Base-by-base conservation (phyloP, 2,888 invertebrate species). In the Pseudeuparius sepicola region DNA sequence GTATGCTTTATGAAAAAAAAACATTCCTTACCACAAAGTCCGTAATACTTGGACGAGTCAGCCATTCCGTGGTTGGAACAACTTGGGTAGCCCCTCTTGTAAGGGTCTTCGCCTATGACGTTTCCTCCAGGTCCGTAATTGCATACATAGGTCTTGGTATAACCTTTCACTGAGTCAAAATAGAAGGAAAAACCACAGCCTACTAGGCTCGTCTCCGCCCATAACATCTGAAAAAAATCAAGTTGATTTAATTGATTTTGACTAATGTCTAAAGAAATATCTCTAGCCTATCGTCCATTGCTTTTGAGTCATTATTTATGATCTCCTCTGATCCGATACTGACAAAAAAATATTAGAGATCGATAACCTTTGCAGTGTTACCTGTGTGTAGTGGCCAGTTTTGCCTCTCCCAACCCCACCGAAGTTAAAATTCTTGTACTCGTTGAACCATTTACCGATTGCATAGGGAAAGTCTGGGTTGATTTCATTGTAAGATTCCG, bases 131-230 rank as follows among this genome's bases (percentile, higher is more conserved):
- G 55, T 10, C 55, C 55, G 20, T 55, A 55, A 37, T 56, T 56
- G 41, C 55, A 56, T 4, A 56, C 49, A 31, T 56, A 55, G 14
- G 53, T 53, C 34, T 55, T 55, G 46, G 82, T 82, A 60, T 81
- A 85, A 47, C 86, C 84, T 47, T 73, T 65, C 2, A 59, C 44
- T 2, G 73, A 70, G 51, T 85, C 82, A 54, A 79, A 78, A 64
- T 83, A 90, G 62, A 78, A 84, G 1, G 86, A 73, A 57, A 74
- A 89, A 15, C 90, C 90, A 56, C 90, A 92, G 37, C 92, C 92
- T 34, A 92, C 73, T 46, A 80, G 68, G 54, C 78, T 78, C 7
- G 88, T 85, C 56, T 83, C 78, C 37, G 84, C 83, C 90, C 90
- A 92, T 34, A 89, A 78, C 62, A 90, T 70, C 85, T 90, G 59